Conservation (phyloP, 1,140 invertebrate genomes). For the Solen grandis region DNA sequence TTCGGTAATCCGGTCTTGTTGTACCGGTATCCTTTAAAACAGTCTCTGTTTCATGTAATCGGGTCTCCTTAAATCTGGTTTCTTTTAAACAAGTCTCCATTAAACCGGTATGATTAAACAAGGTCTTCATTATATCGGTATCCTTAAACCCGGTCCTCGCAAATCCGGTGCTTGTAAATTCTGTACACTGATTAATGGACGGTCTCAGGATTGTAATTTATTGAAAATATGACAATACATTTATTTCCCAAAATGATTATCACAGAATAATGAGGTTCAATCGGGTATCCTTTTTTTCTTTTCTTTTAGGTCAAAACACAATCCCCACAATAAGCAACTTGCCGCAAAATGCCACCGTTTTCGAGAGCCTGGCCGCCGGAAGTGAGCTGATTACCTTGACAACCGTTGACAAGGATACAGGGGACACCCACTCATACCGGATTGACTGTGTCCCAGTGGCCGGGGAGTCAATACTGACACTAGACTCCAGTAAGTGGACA, state of each 20-base stretch:
- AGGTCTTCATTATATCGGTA: not conserved
- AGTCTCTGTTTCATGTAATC: not conserved
- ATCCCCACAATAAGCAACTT: constrained; percentile 18
- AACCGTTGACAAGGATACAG: not conserved
- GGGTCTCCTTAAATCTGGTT: not conserved
- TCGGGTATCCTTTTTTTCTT: too few species aligned
- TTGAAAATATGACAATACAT: too few species aligned
- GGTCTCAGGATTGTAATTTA: too few species aligned
- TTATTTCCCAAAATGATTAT: too few species aligned
- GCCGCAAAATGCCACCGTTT: not conserved
- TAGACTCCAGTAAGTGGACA: not conserved
- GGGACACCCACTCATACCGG: not conserved
- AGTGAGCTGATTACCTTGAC: not conserved
- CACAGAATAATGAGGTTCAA: too few species aligned
- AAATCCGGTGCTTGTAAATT: too few species aligned
- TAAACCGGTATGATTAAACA: not conserved
- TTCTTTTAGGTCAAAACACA: constrained; percentile 40
- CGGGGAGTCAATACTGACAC: not conserved
- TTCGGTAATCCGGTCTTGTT: too few species aligned
- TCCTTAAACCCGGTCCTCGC: not conserved
- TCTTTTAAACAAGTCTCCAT: not conserved
- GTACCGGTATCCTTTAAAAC: too few species aligned
- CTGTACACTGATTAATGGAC: too few species aligned
- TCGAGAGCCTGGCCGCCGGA: constrained; percentile 22
- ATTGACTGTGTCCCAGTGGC: not conserved